Base-by-base conservation (phyloP, 2,888 invertebrate species). In the Anoncus sp. region DNA sequence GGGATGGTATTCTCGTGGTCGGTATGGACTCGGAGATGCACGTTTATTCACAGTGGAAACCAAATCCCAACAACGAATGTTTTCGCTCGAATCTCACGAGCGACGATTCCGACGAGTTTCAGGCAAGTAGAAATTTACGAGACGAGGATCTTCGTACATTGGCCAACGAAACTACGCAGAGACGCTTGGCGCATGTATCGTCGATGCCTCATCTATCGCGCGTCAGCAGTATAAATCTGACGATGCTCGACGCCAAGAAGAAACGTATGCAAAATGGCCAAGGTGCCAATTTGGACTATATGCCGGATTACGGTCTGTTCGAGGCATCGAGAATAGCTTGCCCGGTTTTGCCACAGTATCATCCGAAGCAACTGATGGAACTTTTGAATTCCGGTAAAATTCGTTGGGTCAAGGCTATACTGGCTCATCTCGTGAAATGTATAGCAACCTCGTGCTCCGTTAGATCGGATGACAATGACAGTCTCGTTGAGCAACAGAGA, bases 1-100 rank as follows among this genome's bases (percentile, higher is more conserved):
- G 99, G 24, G 99, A 99, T 88, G 99, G 99, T 0, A 98, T 99
- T 82, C 92, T 99, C 1, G 98, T 99, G 0, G 98, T 99, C 1
- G 99, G 99, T 2, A 99, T 99, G 99, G 98, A 99, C 90, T 99
- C 98, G 2, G 99, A 99, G 91, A 99, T 99, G 98, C 98, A 99
- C 87, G 98, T 99, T 0, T 99, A 99, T 90, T 98, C 98, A 0
- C 99, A 99, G 88, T 99, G 99, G 99, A 97, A 97, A 87, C 96
- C 97, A 0, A 94, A 95, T 85, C 90, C 91, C 3, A 89, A 88
- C 24, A 90, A 86, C 51, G 90, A 91, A 9, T 90, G 89, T 45
- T 87, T 88, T 20, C 90, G 89, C 18, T 90, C 89, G 10, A 88
- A 86, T 59, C 79, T 90, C 0, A 88, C 89, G 53, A 90, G 90